Evolutionary conservation across 1,140 invertebrate species (phyloP), one percentile per base, ranked within the genome.

Genomic region (Brachionus rubens): DNA sequence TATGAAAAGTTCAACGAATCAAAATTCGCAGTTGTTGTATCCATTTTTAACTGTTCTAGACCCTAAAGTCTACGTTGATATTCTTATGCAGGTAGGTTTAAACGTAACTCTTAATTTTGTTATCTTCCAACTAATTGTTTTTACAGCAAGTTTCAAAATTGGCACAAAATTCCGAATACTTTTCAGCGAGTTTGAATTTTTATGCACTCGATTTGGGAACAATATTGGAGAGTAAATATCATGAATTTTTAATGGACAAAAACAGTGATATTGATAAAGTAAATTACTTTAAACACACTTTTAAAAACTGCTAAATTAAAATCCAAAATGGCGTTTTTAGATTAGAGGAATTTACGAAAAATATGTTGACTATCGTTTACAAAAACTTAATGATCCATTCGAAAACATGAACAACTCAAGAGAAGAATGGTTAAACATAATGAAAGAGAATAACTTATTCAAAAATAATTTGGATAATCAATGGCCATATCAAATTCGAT

Each of bases 241-340:
- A 50, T 21, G 68, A 72, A 41, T 40, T 14, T 36, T 72, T 54
- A 21, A 33, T 72, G 46, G 1, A 14, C 7, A 72, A 50, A 54
- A 72, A 54, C 30, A 54, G 41, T 19, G 68, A 72, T 50, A 40
- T 72, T 10, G 68, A 72, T 12, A 72, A 48, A 72, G 46, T 72
- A 33, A 50, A 24, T 19, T 40, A 2, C 0, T 28, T 12, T 30
- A 30, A n/a, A n/a, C n/a, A n/a, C n/a, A n/a, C n/a, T 1, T 28
- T 30, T 3, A 1, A 1, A 26, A 24, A 33, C 4, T n/a, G 30
- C 26, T 28, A 6, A 26, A 56, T 28, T 56, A n/a, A n/a, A 14
- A 28, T 2, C n/a, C 9, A n/a, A 56, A 56, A 28, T 26, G 0
- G n/a, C n/a, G 0, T 19, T 36, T 19, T 7, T 14, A 59, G 54